Conservation (phyloP, 2,113 vertebrate genomes). For the Porphyrio hochstetteri region DNA sequence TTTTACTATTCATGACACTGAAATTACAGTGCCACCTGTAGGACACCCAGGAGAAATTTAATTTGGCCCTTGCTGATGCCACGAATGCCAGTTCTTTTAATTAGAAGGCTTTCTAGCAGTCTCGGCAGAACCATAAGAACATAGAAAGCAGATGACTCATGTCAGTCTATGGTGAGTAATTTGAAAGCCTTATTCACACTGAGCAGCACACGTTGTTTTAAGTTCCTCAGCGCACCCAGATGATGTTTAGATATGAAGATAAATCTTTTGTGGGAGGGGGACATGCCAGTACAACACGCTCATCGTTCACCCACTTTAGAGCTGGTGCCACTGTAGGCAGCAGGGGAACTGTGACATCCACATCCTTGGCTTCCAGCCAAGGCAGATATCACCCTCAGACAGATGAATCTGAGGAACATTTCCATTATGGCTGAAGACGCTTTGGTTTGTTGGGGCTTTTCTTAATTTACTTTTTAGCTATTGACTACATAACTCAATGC, state of each 20-base stretch:
- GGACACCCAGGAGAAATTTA: not conserved
- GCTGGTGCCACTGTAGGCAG: not conserved
- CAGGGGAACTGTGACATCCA: not conserved
- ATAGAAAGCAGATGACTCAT: not conserved
- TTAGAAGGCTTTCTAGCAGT: not conserved
- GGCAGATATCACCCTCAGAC: not conserved
- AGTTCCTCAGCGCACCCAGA: not conserved
- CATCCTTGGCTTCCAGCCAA: not conserved
- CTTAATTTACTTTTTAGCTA: not conserved
- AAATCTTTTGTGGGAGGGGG: not conserved
- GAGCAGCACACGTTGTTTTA: not conserved
- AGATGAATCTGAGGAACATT: not conserved
- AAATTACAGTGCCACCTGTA: constrained; percentile 63
- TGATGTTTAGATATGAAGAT: not conserved
- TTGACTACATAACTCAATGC: not conserved
- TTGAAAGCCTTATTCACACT: not conserved
- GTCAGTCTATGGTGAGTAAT: not conserved
- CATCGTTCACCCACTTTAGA: not conserved
- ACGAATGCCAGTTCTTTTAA: not conserved
- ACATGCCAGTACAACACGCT: not conserved
- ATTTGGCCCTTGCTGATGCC: not conserved
- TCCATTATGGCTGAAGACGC: not conserved
- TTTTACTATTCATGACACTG: not conserved
- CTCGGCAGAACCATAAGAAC: not conserved
- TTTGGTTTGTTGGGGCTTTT: not conserved